These are phyloP conservation scores for Acromyrmex charruanus DNA, from an alignment of 1,140 invertebrate genomes.

Conservation along the genomic window DNA sequence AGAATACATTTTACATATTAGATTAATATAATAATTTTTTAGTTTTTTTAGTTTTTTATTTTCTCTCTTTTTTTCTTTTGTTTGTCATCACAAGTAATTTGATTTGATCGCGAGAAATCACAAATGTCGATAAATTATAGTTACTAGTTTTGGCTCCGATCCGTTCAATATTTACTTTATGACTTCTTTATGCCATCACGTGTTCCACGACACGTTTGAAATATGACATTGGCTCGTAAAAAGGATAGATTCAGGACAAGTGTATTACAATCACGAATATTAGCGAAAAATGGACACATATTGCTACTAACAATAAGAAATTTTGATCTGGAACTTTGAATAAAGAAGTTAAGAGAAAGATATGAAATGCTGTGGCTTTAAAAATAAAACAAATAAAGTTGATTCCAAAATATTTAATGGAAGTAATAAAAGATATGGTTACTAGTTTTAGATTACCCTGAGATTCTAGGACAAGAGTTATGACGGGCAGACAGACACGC, in stretches of 20 bases:
- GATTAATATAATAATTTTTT: neutral
- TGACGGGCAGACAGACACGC: neutral
- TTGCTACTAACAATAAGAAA: neutral
- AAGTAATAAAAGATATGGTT: neutral
- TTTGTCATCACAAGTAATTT: neutral
- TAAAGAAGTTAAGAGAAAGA: neutral
- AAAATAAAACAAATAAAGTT: neutral
- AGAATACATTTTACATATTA: neutral
- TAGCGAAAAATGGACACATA: neutral
- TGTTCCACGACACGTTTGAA: constrained; percentile 5
- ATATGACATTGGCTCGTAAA: neutral
- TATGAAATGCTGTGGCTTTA: neutral
- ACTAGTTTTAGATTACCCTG: constrained; percentile 13
- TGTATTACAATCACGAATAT: neutral
- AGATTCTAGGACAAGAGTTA: constrained; percentile 18
- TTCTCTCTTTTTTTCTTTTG: neutral
- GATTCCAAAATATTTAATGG: constrained; percentile 10
- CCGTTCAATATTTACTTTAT: constrained; percentile 36
- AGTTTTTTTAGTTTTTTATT: neutral
- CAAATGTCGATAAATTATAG: constrained; percentile 15
- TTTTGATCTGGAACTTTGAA: neutral
- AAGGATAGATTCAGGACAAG: neutral
- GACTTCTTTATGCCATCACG: neutral
- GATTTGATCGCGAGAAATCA: constrained; percentile 5
- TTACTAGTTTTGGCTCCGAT: constrained; percentile 1